A percentile compares a stretch with the other conserved stretches of the same genome.
These are phyloP conservation scores for Gavia stellata DNA, from an alignment of 2,113 vertebrate species.

Conservation along the genomic window DNA sequence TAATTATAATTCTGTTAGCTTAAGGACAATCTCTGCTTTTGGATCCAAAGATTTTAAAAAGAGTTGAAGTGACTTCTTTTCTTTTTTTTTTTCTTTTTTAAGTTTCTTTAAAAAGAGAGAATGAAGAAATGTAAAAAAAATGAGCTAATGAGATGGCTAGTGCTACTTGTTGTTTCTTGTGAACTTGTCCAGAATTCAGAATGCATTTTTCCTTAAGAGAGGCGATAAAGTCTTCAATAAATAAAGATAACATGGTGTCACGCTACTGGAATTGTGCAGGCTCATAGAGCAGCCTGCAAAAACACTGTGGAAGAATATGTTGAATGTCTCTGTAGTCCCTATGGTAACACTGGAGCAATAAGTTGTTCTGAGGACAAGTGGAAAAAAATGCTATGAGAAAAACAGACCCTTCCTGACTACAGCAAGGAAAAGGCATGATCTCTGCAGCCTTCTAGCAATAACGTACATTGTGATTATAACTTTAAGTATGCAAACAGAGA, in stretches of 20 bases:
- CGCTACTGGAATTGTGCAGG: not conserved
- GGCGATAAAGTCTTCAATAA: conserved; percentile 13
- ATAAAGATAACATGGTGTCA: not conserved
- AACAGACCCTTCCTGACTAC: conserved; percentile 47
- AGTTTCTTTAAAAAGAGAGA: not conserved
- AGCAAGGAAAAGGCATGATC: conserved; percentile 20
- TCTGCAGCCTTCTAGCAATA: not conserved
- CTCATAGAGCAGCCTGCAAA: not conserved
- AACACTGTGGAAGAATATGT: not conserved
- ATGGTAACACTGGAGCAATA: conserved; percentile 49
- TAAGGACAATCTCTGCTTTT: not conserved
- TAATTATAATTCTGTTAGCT: not conserved
- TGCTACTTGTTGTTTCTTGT: not conserved
- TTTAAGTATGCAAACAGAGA: conserved; percentile 2
- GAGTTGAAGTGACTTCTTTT: not conserved
- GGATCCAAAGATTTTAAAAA: not conserved
- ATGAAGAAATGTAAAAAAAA: not conserved
- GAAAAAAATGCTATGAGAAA: conserved; percentile 61
- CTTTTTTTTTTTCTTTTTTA: not conserved
- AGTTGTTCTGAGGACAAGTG: conserved; percentile 49
- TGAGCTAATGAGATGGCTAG: not conserved
- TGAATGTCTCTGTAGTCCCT: conserved; percentile 41
- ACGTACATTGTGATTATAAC: not conserved
- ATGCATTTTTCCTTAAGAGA: not conserved
- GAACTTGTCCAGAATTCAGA: not conserved